Evolutionary conservation across 2,113 vertebrate genomes (phyloP), one percentile per base, ranked within the genome.

Genomic region (Thunnus maccoyii): DNA sequence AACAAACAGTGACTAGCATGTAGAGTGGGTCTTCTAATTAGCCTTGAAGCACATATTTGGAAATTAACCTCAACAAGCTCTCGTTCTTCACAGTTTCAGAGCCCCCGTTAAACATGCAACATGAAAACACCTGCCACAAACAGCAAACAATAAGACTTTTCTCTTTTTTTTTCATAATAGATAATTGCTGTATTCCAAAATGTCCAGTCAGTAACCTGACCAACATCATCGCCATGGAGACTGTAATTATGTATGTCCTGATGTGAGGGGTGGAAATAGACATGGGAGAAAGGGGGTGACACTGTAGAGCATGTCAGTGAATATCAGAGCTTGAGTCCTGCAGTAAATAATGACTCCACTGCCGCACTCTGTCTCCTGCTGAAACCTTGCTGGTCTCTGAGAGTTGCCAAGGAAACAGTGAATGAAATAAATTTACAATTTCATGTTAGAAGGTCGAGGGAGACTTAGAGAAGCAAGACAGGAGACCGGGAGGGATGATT

Each of bases 401-500:
- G 88, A 91, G 94, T 96, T 95, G 89, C 91, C 94, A 91, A 90
- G 94, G 94, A 93, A 94, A 96, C 95, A 86, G 92, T 87, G 89
- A 89, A 90, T 85, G 82, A 90, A 91, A 90, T 88, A 89, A 89
- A 92, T 89, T 84, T 68, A 90, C 84, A 89, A 84, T 91, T 90
- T 83, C 78, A 65, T 92, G 87, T 92, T 86, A 89, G 85, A 76
- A 82, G 86, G 89, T 89, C 92, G 83, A 88, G 62, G 61, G 76
- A 87, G 73, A 72, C 58, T 71, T 61, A 22, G 67, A 76, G 74
- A 80, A 78, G 51, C 75, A 36, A 81, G 78, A 85, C 69, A 76
- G 80, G 67, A 85, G 72, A 61, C 72, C 64, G 51, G 68, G 82
- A 63, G n/a, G 25, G 27, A 83, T 66, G 71, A 70, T 55, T 80